Conservation (phyloP, 35 echinoderm and acorn worm species). For the Amphiura filiformis region DNA sequence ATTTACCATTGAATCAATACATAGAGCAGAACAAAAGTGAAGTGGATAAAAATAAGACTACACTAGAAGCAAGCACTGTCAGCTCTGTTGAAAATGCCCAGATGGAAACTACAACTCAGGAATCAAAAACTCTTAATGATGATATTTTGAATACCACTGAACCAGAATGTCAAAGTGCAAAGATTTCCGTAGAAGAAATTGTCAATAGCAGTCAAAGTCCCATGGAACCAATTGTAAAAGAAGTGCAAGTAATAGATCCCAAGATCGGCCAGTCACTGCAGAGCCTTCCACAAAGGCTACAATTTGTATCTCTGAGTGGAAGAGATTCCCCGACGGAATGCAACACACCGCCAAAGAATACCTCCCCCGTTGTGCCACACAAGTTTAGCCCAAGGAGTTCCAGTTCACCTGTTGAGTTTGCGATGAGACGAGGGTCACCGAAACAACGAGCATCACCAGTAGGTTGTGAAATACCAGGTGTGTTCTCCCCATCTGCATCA, state of each 20-base stretch:
- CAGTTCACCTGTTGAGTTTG: constrained; percentile 37
- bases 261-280: background rate
- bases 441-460: constrained; percentile 23
- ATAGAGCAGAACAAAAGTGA: background rate
- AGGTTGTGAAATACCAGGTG: constrained; percentile 43
- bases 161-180: too few relatives aligned
- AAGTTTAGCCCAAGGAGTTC: constrained; percentile 47
- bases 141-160: too few relatives aligned
- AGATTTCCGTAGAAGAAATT: constrained; percentile 25
- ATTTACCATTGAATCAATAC: background rate
- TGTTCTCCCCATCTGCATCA: constrained; percentile 78
- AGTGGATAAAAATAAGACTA: too few relatives aligned
- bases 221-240: background rate
- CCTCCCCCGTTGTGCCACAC: constrained; percentile 66
- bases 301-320: background rate
- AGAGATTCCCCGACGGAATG: background rate
- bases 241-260: background rate
- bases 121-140: too few relatives aligned
- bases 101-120: background rate
- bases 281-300: constrained; percentile 21
- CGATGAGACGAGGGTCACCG: constrained; percentile 28
- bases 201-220: constrained; percentile 66
- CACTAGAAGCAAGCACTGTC: too few relatives aligned
- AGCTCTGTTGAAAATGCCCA: background rate
- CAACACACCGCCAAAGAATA: background rate